These are phyloP conservation scores for Biston betularia DNA, from an alignment of 2,888 invertebrate species.

Conservation along the genomic window DNA sequence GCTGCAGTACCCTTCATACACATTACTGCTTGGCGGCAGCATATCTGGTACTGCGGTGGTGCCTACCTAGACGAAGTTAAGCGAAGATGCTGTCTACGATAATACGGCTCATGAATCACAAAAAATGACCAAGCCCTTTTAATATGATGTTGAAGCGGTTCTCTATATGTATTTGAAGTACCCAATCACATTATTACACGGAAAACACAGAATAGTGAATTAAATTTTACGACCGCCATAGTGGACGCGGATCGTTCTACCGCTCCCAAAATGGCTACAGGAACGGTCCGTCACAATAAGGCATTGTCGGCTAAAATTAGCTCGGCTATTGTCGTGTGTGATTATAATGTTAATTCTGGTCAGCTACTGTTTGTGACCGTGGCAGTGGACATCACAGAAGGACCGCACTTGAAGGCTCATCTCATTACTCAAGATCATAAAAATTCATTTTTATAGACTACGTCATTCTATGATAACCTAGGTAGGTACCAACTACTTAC, in stretches of 20 bases:
- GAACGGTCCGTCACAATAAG: constrained; percentile 52
- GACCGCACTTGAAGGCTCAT: not conserved
- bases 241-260: constrained; percentile 49
- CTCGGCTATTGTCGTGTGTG: constrained; percentile 39
- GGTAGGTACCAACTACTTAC: no score
- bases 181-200: constrained; percentile 32
- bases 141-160: no score
- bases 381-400: constrained; percentile 6
- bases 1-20: no score
- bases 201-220: constrained; percentile 52
- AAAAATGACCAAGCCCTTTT: no score
- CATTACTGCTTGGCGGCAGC: no score
- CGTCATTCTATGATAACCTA: no score
- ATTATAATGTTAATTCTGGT: constrained; percentile 43
- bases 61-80: no score
- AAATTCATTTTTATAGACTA: not conserved
- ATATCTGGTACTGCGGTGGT: no score
- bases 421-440: not conserved
- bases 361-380: constrained; percentile 38
- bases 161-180: not conserved
- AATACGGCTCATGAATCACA: no score
- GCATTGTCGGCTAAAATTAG: constrained; percentile 68
- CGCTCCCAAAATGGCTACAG: constrained; percentile 41
- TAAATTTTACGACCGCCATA: constrained; percentile 57
- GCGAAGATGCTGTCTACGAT: no score